Percentiles rank a stretch among this genome's conserved stretches.
phyloP scores from a whole-genome alignment of 53 echinoderm and acorn worm genomes.

The Mesocentrotus franciscanus region DNA sequence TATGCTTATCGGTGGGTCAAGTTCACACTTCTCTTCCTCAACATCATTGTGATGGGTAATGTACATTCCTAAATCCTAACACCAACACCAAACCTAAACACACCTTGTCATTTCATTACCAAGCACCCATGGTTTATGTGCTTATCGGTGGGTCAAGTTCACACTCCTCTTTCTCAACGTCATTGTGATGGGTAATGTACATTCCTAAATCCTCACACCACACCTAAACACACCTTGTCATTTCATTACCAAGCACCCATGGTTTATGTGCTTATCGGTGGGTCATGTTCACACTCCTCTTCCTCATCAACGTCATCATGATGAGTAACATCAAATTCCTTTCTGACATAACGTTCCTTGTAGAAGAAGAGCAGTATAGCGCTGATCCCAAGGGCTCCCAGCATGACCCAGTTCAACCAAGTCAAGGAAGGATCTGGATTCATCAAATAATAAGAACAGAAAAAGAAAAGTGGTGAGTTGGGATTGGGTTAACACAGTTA shows the following conservation, averaged over 20 bases:
- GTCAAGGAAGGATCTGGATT: constrained; percentile 36
- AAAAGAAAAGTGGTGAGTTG: neutral
- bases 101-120: neutral
- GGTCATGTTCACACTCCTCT: constrained; percentile 3
- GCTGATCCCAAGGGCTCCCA: constrained; percentile 72
- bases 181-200: neutral
- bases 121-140: neutral
- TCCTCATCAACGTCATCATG: neutral
- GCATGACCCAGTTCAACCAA: constrained; percentile 92
- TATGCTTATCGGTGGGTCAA: neutral
- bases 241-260: neutral
- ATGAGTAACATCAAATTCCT: constrained; percentile 56
- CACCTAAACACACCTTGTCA: too few relatives aligned
- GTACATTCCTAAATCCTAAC: neutral
- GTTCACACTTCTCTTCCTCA: neutral
- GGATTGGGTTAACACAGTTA: neutral
- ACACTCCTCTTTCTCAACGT: constrained; percentile 1
- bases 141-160: neutral
- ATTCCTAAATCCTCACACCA: neutral
- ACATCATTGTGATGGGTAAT: neutral
- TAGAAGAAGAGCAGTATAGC: constrained; percentile 79
- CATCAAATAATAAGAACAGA: neutral
- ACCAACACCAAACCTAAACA: too few relatives aligned
- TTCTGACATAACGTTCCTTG: constrained; percentile 83
- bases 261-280: neutral